Conservation (phyloP, 2,888 invertebrate species). For the Eilema griseolum region DNA sequence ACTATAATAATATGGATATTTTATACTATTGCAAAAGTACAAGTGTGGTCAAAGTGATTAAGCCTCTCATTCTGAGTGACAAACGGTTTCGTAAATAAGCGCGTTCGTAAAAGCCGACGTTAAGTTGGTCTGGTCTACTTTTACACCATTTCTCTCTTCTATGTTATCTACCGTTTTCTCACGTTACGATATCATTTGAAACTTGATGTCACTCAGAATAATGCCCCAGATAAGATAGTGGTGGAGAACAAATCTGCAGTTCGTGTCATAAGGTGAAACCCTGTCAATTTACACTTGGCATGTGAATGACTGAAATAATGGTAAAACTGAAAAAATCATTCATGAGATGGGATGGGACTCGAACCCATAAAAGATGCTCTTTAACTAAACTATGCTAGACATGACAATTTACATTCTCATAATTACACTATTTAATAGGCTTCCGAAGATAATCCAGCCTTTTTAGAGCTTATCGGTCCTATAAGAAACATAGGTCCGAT, state of each 20-base stretch:
- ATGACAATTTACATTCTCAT: background rate
- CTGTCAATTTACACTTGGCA: background rate
- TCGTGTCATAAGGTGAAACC: background rate
- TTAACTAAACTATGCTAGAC: background rate
- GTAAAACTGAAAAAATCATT: background rate
- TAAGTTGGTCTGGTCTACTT: too few relatives aligned
- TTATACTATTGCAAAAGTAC: background rate
- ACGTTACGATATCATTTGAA: background rate
- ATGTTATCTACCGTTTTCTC: too few relatives aligned
- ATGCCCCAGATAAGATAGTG: background rate
- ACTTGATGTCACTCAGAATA: too few relatives aligned
- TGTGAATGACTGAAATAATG: background rate
- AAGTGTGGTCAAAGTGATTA: too few relatives aligned
- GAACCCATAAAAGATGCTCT: slow-evolving; percentile 2
- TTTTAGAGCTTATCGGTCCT: background rate
- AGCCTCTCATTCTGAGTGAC: too few relatives aligned
- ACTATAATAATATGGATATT: background rate
- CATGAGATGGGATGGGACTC: background rate
- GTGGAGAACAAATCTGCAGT: background rate
- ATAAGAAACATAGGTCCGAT: too few relatives aligned
- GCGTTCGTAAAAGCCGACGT: too few relatives aligned
- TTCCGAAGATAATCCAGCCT: background rate
- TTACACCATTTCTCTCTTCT: too few relatives aligned
- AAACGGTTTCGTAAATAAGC: too few relatives aligned
- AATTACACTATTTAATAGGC: background rate